These are phyloP conservation scores for Amphipoea lucens DNA, from an alignment of 2,888 invertebrate genomes.

Conservation along the genomic window DNA sequence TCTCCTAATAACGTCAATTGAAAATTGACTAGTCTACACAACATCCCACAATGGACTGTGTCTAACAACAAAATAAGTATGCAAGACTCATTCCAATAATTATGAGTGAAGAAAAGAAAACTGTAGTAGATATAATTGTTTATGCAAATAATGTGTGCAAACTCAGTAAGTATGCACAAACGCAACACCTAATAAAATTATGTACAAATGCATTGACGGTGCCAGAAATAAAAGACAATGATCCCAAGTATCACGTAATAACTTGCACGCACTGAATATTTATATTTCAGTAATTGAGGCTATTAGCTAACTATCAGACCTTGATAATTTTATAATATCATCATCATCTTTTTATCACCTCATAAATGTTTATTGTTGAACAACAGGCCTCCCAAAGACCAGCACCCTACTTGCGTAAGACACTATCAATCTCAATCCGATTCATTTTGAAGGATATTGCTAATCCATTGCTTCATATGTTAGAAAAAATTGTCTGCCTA, in stretches of 20 bases:
- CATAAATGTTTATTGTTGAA: no score
- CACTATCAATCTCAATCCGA: no score
- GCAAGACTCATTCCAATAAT: neutral
- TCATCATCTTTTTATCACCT: no score
- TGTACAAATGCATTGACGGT: constrained; percentile 20
- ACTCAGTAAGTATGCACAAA: neutral
- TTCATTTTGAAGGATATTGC: no score
- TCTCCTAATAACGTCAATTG: no score
- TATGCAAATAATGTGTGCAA: constrained; percentile 13
- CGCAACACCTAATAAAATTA: constrained; percentile 15
- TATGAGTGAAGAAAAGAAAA: neutral
- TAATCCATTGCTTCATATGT: no score
- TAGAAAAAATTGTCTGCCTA: no score
- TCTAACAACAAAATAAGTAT: neutral
- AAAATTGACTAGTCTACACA: no score
- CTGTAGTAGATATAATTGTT: neutral
- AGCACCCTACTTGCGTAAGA: no score
- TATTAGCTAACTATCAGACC: neutral
- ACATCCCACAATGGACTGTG: no score
- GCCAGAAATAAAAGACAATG: constrained; percentile 41
- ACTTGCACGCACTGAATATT: constrained; percentile 47
- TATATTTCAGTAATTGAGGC: constrained; percentile 3
- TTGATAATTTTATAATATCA: neutral
- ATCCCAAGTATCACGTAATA: constrained; percentile 34
- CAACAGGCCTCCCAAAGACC: no score